A percentile compares a stretch with the other conserved stretches of the same genome.
These are phyloP conservation scores for Oreocharis arfaki DNA, from an alignment of 2,113 vertebrate species.

Conservation along the genomic window DNA sequence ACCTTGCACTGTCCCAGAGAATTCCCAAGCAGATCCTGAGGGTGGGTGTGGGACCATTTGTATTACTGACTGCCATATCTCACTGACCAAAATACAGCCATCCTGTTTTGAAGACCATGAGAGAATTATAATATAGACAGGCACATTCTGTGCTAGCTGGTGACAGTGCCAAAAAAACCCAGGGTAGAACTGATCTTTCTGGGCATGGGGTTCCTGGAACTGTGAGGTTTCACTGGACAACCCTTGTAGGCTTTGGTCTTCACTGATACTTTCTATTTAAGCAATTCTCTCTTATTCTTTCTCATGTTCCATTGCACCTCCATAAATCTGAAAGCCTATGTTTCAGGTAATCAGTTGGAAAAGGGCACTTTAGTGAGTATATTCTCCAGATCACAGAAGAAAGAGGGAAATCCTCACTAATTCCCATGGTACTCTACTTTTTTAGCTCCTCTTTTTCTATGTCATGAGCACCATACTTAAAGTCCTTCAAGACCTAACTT, in stretches of 20 bases:
- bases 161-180: neutral
- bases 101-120: neutral
- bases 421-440: neutral
- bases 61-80: neutral
- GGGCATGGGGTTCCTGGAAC: neutral
- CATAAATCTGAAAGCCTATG: neutral
- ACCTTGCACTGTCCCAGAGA: neutral
- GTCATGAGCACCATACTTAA: neutral
- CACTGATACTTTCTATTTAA: neutral
- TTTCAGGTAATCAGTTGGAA: neutral
- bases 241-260: neutral
- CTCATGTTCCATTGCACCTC: neutral
- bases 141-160: neutral
- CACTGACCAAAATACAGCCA: neutral
- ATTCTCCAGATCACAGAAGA: neutral
- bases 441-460: neutral
- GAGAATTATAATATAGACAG: fast-evolving
- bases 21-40: neutral
- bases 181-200: neutral
- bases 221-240: neutral
- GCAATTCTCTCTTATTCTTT: neutral
- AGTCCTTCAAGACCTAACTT: neutral
- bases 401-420: neutral
- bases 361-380: neutral
- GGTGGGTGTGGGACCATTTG: neutral